Base-by-base conservation (phyloP, 2,113 vertebrate genomes). In the Octodon degus region DNA sequence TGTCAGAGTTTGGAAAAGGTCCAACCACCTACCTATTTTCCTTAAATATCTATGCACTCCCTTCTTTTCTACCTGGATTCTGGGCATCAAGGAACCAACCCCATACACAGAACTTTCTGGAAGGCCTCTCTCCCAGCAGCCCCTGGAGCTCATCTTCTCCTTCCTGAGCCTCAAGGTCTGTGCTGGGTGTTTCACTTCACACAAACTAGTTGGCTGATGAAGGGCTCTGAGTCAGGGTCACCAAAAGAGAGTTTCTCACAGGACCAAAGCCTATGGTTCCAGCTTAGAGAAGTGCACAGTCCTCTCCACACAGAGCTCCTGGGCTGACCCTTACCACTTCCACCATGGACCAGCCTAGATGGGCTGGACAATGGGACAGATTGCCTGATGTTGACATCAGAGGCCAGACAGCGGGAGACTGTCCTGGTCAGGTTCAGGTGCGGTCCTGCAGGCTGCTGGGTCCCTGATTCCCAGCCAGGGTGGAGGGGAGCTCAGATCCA, bases 391-490 rank as follows among this genome's bases (percentile, higher is more conserved):
- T 25, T 25, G 13, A 4, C 86, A 53, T 70, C 22, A 19, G 27
- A 27, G 43, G 13, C 27, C 4, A 55, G 55, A 55, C 55, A 55
- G 55, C 55, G 16, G 30, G n/a, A 24, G 68, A 82, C 32, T 5
- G 19, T 24, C 24, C 32, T 17, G 67, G 72, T 9, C 12, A 0
- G 16, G 43, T 10, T 10, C 24, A 0, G 17, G n/a, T 0, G 0
- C 24, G 13, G 13, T 43, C 68, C 9, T 27, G 55, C 12, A 0
- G 20, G 25, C 43, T 43, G 19, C 40, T 76, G 34, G 7, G 3
- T 76, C 10, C 68, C 34, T 50, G 67, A 60, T 50, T 82, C n/a
- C 62, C 68, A 40, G 32, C 53, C 16, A 20, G 40, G 12, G 17
- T 65, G 32, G 12, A 37, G 53, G 67, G 58, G 13, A 90, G 32